phyloP scores from a whole-genome alignment of 1,140 invertebrate species.

The Protaetia brevitarsis region DNA sequence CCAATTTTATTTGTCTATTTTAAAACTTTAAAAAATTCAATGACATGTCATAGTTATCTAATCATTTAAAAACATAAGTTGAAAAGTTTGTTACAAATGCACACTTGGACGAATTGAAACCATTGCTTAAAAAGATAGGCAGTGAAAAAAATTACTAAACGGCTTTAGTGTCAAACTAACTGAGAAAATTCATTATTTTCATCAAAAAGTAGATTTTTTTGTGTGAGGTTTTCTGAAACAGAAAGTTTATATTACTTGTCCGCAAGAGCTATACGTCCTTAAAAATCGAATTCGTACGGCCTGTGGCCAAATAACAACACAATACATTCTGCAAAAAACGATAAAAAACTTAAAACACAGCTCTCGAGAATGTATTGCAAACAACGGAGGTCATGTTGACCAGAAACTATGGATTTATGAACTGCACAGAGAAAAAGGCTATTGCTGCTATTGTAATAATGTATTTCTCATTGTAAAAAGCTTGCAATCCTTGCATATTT shows the following conservation, averaged over 20 bases:
- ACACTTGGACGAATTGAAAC: no score
- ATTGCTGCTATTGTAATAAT: neutral
- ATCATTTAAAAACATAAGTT: no score
- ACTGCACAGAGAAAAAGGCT: neutral
- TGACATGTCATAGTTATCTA: no score
- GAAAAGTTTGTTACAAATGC: no score
- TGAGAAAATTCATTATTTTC: no score
- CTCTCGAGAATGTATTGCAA: constrained; percentile 19
- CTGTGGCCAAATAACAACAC: neutral
- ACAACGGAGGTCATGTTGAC: neutral
- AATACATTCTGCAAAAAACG: neutral
- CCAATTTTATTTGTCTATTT: no score
- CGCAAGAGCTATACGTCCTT: constrained; percentile 20
- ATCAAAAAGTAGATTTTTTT: no score
- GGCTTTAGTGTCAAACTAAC: no score
- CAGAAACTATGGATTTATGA: neutral
- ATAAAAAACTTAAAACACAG: constrained; percentile 7
- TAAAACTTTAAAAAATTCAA: no score
- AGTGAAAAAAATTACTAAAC: no score
- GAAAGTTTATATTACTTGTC: constrained; percentile 9
- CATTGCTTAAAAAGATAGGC: no score
- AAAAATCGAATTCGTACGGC: constrained; percentile 18
- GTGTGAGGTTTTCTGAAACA: constrained; percentile 7
- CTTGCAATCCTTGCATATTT: neutral
- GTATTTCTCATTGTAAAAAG: neutral